These are phyloP conservation scores for Myripristis murdjan DNA, from an alignment of 2,797 vertebrate genomes.

Conservation along the genomic window DNA sequence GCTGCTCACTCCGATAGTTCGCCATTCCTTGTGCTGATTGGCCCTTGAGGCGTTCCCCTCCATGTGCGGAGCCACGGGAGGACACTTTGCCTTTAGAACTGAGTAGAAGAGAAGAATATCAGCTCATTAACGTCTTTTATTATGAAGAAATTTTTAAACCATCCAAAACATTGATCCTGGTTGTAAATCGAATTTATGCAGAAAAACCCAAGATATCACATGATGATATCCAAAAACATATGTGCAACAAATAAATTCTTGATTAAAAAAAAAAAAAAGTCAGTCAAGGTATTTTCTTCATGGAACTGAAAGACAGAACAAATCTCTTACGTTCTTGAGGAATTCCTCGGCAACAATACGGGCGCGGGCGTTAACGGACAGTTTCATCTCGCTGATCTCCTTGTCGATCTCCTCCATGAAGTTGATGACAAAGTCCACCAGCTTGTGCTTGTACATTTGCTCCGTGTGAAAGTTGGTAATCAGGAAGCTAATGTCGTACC, in stretches of 20 bases:
- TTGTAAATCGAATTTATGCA: background rate
- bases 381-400: constrained; percentile 99
- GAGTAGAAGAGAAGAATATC: constrained; percentile 30
- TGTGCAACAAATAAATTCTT: too few relatives aligned
- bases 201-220: background rate
- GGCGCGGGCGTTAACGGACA: constrained; percentile 95
- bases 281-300: too few relatives aligned
- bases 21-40: constrained; percentile 57
- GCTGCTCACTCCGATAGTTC: constrained; percentile 56
- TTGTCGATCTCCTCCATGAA: constrained; percentile 99
- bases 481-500: constrained; percentile 98
- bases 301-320: background rate
- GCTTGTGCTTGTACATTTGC: constrained; percentile 99
- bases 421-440: constrained; percentile 98
- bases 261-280: background rate
- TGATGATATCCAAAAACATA: too few relatives aligned
- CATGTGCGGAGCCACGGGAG: constrained; percentile 36
- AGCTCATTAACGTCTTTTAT: background rate
- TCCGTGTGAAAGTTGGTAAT: constrained; percentile 99
- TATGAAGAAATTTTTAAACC: background rate
- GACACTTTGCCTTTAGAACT: constrained; percentile 78
- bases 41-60: constrained; percentile 40
- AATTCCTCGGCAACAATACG: constrained; percentile 98
- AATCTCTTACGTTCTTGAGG: constrained; percentile 93
- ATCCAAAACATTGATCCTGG: background rate